Percentiles rank a stretch among this genome's conserved stretches.
Conservation (phyloP, 2,797 vertebrate species). For the Cottoperca gobio region DNA sequence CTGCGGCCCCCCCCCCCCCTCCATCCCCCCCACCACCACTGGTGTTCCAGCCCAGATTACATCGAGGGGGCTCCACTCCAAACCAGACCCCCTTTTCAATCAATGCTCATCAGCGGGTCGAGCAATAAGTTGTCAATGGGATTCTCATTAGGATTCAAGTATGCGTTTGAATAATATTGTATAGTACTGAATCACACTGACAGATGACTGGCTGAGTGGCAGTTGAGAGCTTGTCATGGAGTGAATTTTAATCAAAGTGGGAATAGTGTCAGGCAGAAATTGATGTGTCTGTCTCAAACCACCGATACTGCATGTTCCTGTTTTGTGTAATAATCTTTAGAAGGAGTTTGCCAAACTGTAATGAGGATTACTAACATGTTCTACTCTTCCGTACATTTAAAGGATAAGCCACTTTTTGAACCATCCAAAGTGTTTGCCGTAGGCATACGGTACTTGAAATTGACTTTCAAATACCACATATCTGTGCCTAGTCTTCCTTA, state of each 20-base stretch:
- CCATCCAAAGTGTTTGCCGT: background rate
- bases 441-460: background rate
- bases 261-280: constrained; percentile 61
- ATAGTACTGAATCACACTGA: constrained; percentile 68
- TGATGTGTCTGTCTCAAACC: constrained; percentile 54
- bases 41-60: constrained; percentile 37
- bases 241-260: constrained; percentile 77
- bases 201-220: constrained; percentile 78
- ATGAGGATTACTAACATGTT: background rate
- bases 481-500: background rate
- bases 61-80: constrained; percentile 53
- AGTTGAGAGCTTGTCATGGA: constrained; percentile 71
- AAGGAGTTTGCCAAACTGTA: background rate
- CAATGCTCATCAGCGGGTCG: constrained; percentile 71
- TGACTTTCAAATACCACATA: background rate
- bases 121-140: constrained; percentile 78
- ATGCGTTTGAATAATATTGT: constrained; percentile 73
- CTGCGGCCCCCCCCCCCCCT: background rate
- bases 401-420: background rate
- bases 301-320: constrained; percentile 36
- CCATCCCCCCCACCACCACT: no score
- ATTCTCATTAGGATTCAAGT: constrained; percentile 82
- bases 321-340: constrained; percentile 50
- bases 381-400: background rate
- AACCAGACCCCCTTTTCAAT: constrained; percentile 63